Evolutionary conservation across 2,797 vertebrate species (phyloP).

Genomic region (Parotocinclus haroldoi): DNA sequence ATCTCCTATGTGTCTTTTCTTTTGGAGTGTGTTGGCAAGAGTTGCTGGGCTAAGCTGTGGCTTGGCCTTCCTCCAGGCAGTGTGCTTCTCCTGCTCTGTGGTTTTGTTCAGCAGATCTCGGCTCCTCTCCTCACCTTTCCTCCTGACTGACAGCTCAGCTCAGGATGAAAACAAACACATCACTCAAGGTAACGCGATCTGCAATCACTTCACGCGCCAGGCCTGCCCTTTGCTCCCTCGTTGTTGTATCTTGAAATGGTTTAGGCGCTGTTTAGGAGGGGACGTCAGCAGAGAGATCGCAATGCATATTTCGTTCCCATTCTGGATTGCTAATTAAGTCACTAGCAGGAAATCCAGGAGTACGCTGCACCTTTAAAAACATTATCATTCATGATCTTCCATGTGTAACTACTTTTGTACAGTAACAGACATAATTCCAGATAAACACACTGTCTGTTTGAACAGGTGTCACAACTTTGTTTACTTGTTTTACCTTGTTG

Average conservation of each 20-base stretch:
- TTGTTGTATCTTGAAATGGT: conserved; percentile 3
- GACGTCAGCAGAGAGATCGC: no score
- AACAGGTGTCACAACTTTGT: conserved; percentile 62
- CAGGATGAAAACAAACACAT: conserved; percentile 84
- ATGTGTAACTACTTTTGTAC: not conserved
- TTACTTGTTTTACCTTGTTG: conserved; percentile 55
- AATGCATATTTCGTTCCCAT: no score
- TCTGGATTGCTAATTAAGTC: no score
- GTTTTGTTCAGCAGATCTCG: conserved; percentile 82
- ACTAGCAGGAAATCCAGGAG: no score
- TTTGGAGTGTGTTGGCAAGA: conserved; percentile 42
- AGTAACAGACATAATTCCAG: conserved; percentile 28
- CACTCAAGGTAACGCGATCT: conserved; percentile 77
- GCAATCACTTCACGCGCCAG: conserved; percentile 47
- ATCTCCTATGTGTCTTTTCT: conserved; percentile 13
- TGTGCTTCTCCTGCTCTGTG: conserved; percentile 77
- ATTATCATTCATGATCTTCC: no score
- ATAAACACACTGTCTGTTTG: conserved; percentile 46
- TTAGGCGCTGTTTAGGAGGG: not conserved
- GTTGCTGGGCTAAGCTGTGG: conserved; percentile 64
- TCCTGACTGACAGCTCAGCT: conserved; percentile 87
- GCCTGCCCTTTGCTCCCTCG: conserved; percentile 53
- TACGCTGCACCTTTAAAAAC: no score
- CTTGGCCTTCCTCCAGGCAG: conserved; percentile 83
- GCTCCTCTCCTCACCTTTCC: conserved; percentile 72